Evolutionary conservation across 2,888 invertebrate species (phyloP).

Genomic region (Hydraecia micacea): DNA sequence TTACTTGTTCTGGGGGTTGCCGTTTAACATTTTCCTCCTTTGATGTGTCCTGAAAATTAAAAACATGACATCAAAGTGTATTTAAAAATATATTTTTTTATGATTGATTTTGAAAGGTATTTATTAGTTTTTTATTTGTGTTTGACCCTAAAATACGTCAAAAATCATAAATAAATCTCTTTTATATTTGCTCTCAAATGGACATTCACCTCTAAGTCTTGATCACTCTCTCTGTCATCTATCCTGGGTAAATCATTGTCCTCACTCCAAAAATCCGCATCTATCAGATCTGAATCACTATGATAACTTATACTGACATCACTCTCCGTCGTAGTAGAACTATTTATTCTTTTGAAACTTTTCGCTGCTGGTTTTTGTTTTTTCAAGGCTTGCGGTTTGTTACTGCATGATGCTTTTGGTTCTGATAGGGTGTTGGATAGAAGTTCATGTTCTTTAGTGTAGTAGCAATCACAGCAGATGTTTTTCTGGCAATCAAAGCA

Average conservation of each 20-base stretch:
- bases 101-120: too few relatives aligned
- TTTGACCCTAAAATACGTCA: too few relatives aligned
- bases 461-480: conserved; percentile 6
- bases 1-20: too few relatives aligned
- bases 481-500: conserved; percentile 6
- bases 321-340: not conserved
- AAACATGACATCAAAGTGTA: too few relatives aligned
- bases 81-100: too few relatives aligned
- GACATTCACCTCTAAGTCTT: too few relatives aligned
- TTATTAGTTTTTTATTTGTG: too few relatives aligned
- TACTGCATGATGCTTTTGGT: not conserved
- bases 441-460: conserved; percentile 8
- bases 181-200: too few relatives aligned
- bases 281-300: conserved; percentile 7
- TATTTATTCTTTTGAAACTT: conserved; percentile 3
- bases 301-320: conserved; percentile 1
- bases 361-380: conserved; percentile 4
- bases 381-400: not conserved
- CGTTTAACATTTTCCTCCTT: too few relatives aligned
- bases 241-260: conserved; percentile 9
- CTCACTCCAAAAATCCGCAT: not conserved
- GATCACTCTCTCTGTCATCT: too few relatives aligned
- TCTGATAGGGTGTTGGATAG: not conserved
- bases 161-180: too few relatives aligned
- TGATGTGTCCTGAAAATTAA: not conserved